phyloP scores from a whole-genome alignment of 1,140 invertebrate genomes.

The Cataglyphis hispanica region DNA sequence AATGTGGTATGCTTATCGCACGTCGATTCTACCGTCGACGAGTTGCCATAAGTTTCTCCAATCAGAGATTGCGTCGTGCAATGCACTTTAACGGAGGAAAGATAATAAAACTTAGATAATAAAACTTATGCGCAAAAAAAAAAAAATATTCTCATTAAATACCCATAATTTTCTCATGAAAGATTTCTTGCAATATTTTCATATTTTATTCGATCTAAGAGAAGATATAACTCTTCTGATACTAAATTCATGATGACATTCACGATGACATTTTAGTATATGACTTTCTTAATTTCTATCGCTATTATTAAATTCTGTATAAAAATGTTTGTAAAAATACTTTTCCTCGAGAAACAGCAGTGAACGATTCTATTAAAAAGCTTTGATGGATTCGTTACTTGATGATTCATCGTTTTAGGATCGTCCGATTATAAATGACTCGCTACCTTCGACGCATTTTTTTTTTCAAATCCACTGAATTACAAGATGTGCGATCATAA shows the following conservation, averaged over 20 bases:
- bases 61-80: background rate
- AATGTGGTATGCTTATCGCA: conserved; percentile 40
- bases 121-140: background rate
- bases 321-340: background rate
- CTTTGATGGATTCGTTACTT: conserved; percentile 30
- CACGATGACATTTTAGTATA: conserved; percentile 3
- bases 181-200: background rate
- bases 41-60: background rate
- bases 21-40: background rate
- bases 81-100: background rate
- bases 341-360: background rate
- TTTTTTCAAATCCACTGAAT: conserved; percentile 38
- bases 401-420: conserved; percentile 37
- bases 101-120: background rate
- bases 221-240: background rate
- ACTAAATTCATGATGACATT: conserved; percentile 2
- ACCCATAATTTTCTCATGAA: background rate
- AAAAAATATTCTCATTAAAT: background rate
- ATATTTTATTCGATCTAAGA: background rate
- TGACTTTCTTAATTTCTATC: background rate
- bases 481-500: conserved; percentile 30
- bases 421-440: conserved; percentile 31
- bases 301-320: background rate
- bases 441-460: conserved; percentile 36
- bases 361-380: conserved; percentile 2